Percentiles rank a stretch among this genome's conserved stretches.
Evolutionary conservation across 2,797 vertebrate species (phyloP).

Genomic region (Sternotherus odoratus): DNA sequence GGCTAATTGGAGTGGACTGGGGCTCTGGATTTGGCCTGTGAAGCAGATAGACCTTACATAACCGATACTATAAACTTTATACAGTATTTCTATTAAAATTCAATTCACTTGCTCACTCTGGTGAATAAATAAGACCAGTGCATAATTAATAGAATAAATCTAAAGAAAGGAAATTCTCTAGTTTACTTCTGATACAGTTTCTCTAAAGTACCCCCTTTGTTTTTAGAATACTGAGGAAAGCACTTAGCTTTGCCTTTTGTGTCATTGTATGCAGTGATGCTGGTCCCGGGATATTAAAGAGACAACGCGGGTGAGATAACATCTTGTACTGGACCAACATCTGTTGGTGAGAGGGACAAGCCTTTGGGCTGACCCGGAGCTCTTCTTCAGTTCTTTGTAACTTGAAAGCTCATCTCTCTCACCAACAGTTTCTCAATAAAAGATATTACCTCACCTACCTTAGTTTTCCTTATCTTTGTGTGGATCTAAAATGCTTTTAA

Average conservation of each 20-base stretch:
- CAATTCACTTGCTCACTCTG: neutral
- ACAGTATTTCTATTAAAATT: neutral
- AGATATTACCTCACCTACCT: neutral
- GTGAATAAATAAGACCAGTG: neutral
- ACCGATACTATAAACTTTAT: neutral
- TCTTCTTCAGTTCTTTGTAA: neutral
- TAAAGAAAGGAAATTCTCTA: neutral
- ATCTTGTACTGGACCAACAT: neutral
- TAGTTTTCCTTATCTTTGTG: neutral
- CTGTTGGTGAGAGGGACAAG: neutral
- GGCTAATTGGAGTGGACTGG: neutral
- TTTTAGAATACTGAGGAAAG: neutral
- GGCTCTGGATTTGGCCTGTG: neutral
- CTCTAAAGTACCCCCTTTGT: neutral
- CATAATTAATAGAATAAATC: neutral
- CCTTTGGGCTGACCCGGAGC: neutral
- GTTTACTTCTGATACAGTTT: too few relatives aligned
- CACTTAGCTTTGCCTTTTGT: neutral
- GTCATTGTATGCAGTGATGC: neutral
- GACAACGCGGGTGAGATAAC: neutral
- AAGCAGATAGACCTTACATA: neutral
- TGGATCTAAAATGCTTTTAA: neutral
- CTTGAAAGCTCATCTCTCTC: neutral
- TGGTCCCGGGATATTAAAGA: neutral
- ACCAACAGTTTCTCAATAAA: neutral